Evolutionary conservation across 2,888 invertebrate species (phyloP).

Genomic region (Aphodius sticticus): DNA sequence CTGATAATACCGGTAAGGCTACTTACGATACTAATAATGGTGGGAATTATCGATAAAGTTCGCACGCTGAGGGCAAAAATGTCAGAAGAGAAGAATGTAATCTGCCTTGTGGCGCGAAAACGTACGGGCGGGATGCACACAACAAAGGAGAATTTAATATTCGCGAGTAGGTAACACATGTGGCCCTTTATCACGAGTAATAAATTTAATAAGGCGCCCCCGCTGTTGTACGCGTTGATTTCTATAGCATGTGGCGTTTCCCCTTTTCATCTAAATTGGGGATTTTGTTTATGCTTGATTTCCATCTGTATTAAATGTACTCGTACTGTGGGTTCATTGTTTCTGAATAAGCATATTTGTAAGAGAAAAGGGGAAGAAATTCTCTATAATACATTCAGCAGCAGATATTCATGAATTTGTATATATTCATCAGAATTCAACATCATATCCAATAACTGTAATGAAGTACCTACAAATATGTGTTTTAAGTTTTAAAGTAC

Average conservation of each 20-base stretch:
- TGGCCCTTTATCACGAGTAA: background rate
- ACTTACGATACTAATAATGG: background rate
- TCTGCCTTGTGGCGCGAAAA: background rate
- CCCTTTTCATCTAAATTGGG: background rate
- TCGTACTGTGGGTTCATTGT: background rate
- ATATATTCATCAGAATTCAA: too few relatives aligned
- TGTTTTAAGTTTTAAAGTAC: too few relatives aligned
- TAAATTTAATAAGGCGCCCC: background rate
- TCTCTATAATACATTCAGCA: too few relatives aligned
- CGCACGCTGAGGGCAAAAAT: background rate
- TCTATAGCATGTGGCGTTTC: background rate
- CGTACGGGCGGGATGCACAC: background rate
- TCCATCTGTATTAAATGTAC: background rate
- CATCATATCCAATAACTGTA: too few relatives aligned
- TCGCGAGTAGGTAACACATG: conserved; percentile 4
- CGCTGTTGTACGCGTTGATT: background rate
- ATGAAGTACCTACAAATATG: too few relatives aligned
- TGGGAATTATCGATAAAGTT: background rate
- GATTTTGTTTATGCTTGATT: background rate
- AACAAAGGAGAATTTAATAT: background rate
- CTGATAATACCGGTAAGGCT: background rate
- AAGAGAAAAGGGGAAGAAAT: too few relatives aligned
- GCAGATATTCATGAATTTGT: too few relatives aligned
- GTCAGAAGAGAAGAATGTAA: background rate
- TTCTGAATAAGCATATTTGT: too few relatives aligned